Percentiles rank a stretch among this genome's conserved stretches.
phyloP scores from a whole-genome alignment of 1,140 invertebrate species.

The Zaprionus nigranus region DNA sequence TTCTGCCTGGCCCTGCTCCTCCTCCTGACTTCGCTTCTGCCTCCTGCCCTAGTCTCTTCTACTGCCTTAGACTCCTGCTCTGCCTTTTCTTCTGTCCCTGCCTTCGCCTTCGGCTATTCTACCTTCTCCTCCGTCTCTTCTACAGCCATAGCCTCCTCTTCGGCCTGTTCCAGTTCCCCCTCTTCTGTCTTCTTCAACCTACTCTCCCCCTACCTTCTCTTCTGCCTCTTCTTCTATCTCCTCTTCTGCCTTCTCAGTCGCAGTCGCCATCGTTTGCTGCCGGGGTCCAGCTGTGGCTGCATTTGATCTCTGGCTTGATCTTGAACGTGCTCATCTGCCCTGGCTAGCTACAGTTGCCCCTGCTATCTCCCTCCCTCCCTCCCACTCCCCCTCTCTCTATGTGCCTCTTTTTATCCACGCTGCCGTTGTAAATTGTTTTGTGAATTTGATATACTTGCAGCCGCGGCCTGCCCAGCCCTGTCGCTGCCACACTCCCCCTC shows the following conservation, averaged over 20 bases:
- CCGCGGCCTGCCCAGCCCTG: constrained; percentile 25
- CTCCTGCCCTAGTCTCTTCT: not conserved
- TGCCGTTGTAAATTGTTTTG: constrained; percentile 82
- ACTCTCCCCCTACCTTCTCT: not conserved
- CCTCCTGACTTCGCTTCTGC: not conserved
- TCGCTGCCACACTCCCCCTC: not conserved
- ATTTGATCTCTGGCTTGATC: constrained; percentile 81
- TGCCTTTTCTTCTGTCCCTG: not conserved
- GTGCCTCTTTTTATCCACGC: constrained; percentile 3
- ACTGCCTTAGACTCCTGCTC: not conserved
- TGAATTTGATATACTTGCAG: constrained; percentile 83
- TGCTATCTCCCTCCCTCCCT: not conserved
- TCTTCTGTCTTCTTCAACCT: not conserved
- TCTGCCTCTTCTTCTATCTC: not conserved
- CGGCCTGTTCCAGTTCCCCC: not conserved
- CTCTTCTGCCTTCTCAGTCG: constrained; percentile 31
- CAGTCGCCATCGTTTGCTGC: not conserved
- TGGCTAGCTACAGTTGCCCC: constrained; percentile 8
- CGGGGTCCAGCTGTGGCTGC: constrained; percentile 45
- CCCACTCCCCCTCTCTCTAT: not conserved
- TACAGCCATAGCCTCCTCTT: not conserved
- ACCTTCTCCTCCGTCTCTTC: not conserved
- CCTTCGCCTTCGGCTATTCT: not conserved
- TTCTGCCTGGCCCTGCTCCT: not conserved
- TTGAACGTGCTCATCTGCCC: constrained; percentile 78